phyloP scores from a whole-genome alignment of 2,888 invertebrate species.

The Caenorhabditis angaria region DNA sequence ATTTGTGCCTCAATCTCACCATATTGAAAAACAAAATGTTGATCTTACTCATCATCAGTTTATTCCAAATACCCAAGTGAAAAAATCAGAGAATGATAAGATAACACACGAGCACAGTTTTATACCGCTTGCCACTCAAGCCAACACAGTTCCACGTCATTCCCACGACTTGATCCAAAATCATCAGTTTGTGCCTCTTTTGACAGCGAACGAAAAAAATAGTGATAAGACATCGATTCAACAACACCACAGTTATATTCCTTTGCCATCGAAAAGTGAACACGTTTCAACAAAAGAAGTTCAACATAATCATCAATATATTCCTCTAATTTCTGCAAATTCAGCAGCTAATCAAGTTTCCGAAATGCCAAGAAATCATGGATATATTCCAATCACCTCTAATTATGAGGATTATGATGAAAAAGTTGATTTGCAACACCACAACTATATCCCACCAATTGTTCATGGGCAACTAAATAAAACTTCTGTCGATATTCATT shows the following conservation, averaged over 20 bases:
- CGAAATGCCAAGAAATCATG: conserved; percentile 25
- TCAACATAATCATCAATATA: conserved; percentile 25
- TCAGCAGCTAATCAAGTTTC: conserved; percentile 13
- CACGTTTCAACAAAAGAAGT: neutral
- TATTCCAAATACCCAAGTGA: conserved; percentile 21
- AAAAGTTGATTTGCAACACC: conserved; percentile 23
- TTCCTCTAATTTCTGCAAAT: conserved; percentile 24
- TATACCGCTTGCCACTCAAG: conserved; percentile 34
- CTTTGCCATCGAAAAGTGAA: neutral
- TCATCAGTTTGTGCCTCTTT: conserved; percentile 42
- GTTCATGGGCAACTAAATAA: neutral
- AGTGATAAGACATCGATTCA: conserved; percentile 13
- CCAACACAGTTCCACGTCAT: conserved; percentile 29
- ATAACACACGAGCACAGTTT: conserved; percentile 36
- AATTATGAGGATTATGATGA: conserved; percentile 13
- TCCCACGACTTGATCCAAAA: conserved; percentile 25
- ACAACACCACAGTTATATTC: conserved; percentile 23
- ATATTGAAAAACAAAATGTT: neutral
- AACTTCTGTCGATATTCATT: conserved; percentile 14
- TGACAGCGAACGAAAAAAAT: conserved; percentile 19
- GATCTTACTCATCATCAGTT: conserved; percentile 8
- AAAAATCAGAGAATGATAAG: conserved; percentile 13
- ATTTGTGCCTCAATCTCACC: conserved; percentile 3
- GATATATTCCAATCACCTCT: conserved; percentile 32
- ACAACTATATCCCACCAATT: conserved; percentile 32